phyloP scores from a whole-genome alignment of 2,113 vertebrate species.

The Taxidea taxus region DNA sequence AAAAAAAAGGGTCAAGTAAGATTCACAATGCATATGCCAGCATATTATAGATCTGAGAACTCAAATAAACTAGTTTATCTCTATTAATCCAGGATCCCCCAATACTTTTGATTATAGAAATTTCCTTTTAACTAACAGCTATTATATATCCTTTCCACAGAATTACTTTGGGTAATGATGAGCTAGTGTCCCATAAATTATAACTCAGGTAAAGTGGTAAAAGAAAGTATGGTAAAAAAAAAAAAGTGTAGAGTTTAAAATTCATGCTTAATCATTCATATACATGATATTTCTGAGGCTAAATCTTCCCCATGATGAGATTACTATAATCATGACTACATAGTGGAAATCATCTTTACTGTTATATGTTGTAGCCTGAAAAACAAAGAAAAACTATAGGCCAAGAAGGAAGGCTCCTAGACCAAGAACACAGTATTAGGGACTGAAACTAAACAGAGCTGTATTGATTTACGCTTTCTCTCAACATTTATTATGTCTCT shows the following conservation, averaged over 20 bases:
- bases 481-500: neutral
- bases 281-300: neutral
- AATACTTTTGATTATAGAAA: neutral
- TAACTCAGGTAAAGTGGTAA: neutral
- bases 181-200: neutral
- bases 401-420: neutral
- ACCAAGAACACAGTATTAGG: neutral
- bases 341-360: neutral
- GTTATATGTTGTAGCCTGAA: neutral
- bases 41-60: neutral
- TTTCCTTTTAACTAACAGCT: neutral
- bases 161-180: neutral
- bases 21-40: neutral
- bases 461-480: neutral
- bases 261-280: neutral
- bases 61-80: neutral
- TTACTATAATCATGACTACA: neutral
- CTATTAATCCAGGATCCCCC: neutral
- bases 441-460: neutral
- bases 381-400: neutral
- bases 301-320: neutral
- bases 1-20: neutral
- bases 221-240: neutral
- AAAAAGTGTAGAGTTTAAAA: neutral
- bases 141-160: neutral